phyloP scores from a whole-genome alignment of 1,140 invertebrate genomes.

The Pseudomyrmex sp. region DNA sequence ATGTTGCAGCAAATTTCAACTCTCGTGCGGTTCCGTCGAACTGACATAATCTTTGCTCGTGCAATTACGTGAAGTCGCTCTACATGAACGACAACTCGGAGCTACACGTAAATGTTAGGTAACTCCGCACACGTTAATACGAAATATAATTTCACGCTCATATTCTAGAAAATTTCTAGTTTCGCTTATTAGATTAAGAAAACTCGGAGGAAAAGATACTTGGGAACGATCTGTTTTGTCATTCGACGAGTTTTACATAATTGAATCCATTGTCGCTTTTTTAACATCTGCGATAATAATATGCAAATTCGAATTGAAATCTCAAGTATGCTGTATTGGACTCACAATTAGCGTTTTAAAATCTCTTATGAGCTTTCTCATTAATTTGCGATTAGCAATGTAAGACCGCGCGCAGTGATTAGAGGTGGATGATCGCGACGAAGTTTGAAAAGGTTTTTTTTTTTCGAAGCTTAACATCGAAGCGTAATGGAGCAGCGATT shows the following conservation, averaged over 20 bases:
- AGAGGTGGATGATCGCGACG: conserved; percentile 17
- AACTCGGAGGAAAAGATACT: neutral
- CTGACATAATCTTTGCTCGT: conserved; percentile 29
- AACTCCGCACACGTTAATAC: neutral
- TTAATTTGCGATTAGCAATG: conserved; percentile 51
- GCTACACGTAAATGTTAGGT: conserved; percentile 11
- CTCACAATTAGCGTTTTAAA: conserved; percentile 10
- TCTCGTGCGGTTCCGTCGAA: conserved; percentile 5
- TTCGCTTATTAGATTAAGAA: neutral
- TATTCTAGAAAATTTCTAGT: conserved; percentile 13
- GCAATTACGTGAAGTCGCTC: conserved; percentile 45
- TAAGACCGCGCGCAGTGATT: conserved; percentile 40
- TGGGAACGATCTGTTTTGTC: neutral
- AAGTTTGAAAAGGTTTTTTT: conserved; percentile 21
- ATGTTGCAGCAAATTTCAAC: conserved; percentile 20
- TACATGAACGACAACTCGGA: conserved; percentile 20
- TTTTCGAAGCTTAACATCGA: neutral
- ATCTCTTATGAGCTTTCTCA: neutral
- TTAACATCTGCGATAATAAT: neutral
- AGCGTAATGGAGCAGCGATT: conserved; percentile 22
- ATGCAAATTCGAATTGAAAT: neutral
- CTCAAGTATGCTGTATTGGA: neutral
- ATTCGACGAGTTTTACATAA: neutral
- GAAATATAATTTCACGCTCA: neutral
- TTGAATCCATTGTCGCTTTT: too few species aligned